Evolutionary conservation across 2,113 vertebrate species (phyloP).

Genomic region (Camelus bactrianus): DNA sequence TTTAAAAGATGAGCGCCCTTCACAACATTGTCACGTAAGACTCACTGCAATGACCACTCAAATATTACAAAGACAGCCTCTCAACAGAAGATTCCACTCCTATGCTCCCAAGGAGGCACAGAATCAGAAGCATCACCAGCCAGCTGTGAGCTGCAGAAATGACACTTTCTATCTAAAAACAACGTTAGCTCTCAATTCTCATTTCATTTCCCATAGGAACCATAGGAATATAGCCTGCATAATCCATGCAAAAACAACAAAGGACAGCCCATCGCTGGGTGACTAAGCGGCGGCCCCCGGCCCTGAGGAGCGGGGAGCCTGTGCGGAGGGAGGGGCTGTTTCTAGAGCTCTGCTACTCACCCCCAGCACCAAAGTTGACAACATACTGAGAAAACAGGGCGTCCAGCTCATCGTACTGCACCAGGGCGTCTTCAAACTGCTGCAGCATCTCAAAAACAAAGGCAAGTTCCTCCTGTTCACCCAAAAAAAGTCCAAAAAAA

Average conservation of each 20-base stretch:
- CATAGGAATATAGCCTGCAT: accelerated
- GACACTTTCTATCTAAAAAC: not conserved
- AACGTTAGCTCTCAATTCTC: not conserved
- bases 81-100: too few species aligned
- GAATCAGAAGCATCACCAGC: not conserved
- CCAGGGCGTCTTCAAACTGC: conserved; percentile 98
- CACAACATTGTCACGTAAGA: not conserved
- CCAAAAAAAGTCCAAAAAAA: conserved; percentile 47
- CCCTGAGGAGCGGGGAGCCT: too few species aligned
- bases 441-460: conserved; percentile 99
- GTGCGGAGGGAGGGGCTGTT: not conserved
- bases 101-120: not conserved
- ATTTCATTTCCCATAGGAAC: not conserved
- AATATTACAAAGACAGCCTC: not conserved
- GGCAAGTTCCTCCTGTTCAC: conserved; percentile 95
- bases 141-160: accelerated
- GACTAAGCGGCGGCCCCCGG: not conserved
- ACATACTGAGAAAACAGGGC: conserved; percentile 99
- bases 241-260: too few species aligned
- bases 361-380: conserved; percentile 98
- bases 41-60: not conserved
- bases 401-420: conserved; percentile 99
- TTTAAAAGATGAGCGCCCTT: not conserved
- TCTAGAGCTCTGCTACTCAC: conserved; percentile 83
- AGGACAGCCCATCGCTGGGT: accelerated